These are phyloP conservation scores for Hippocampus abdominalis DNA, from an alignment of 2,113 vertebrate genomes.

Conservation along the genomic window DNA sequence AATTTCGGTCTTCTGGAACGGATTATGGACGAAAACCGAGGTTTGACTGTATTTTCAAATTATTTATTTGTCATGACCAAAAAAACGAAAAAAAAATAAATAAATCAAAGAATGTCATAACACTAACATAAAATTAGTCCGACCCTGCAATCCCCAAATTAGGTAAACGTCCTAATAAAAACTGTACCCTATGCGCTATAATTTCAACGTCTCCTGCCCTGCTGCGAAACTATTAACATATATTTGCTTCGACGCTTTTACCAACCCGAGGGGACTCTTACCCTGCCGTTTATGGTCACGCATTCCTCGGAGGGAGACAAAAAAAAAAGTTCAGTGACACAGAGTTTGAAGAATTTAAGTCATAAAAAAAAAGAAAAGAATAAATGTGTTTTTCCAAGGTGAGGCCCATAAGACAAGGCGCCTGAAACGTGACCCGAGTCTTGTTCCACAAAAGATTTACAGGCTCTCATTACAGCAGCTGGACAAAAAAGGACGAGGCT, in stretches of 20 bases:
- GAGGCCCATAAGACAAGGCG: conserved; percentile 44
- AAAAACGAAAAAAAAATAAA: too few relatives aligned
- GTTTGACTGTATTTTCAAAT: too few relatives aligned
- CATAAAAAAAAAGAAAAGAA: conserved; percentile 40
- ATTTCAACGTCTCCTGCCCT: background rate
- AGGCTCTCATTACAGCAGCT: conserved; percentile 67
- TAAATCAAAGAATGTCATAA: too few relatives aligned
- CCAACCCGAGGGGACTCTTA: conserved; percentile 24
- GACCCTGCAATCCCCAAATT: too few relatives aligned
- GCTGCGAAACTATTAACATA: conserved; percentile 8
- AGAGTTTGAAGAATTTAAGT: conserved; percentile 40
- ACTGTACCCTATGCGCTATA: background rate
- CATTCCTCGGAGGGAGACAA: background rate
- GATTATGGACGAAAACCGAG: too few relatives aligned
- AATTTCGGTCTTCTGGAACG: too few relatives aligned
- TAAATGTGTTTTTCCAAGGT: conserved; percentile 47
- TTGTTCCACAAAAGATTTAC: conserved; percentile 66
- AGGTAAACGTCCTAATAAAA: background rate
- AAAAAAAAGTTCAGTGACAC: conserved; percentile 23
- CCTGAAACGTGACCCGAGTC: conserved; percentile 53
- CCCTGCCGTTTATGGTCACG: conserved; percentile 23
- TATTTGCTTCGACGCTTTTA: conserved; percentile 7
- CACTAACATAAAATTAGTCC: too few relatives aligned
- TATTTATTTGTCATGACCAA: too few relatives aligned
- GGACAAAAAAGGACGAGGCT: conserved; percentile 53